These are phyloP conservation scores for Steatocranus sp. DNA, from an alignment of 2,797 vertebrate species.

Conservation along the genomic window DNA sequence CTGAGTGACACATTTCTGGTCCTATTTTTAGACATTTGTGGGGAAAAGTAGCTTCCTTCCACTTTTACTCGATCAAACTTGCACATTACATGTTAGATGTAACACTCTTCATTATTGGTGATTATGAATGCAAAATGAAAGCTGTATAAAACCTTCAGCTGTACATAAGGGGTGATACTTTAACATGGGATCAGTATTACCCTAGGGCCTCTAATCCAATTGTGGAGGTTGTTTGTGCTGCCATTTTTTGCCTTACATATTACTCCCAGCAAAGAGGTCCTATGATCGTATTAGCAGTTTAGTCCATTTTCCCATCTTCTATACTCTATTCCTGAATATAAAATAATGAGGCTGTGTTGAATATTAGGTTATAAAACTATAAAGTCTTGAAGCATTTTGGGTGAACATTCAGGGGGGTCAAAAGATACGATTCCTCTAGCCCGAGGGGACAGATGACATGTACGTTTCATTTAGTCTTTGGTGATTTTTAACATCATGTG, in stretches of 20 bases:
- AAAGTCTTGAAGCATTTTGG: background rate
- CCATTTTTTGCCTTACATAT: background rate
- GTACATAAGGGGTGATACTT: background rate
- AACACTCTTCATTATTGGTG: background rate
- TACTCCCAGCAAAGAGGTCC: background rate
- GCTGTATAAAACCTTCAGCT: background rate
- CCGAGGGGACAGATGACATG: background rate
- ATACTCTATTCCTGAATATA: background rate
- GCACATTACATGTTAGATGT: background rate
- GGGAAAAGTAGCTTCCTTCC: background rate
- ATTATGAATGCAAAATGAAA: background rate
- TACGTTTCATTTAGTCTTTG: background rate
- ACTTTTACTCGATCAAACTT: background rate
- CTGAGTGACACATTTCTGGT: background rate
- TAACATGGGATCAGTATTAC: background rate
- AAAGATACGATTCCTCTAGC: background rate
- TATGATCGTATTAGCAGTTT: fast-evolving
- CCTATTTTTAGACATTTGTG: background rate
- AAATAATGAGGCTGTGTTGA: background rate
- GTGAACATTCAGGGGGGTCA: background rate
- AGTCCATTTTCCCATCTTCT: background rate
- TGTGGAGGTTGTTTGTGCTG: background rate
- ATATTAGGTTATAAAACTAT: background rate
- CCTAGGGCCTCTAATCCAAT: background rate
- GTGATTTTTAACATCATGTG: background rate